phyloP scores from a whole-genome alignment of 2,797 vertebrate genomes.

The Staurois parvus region DNA sequence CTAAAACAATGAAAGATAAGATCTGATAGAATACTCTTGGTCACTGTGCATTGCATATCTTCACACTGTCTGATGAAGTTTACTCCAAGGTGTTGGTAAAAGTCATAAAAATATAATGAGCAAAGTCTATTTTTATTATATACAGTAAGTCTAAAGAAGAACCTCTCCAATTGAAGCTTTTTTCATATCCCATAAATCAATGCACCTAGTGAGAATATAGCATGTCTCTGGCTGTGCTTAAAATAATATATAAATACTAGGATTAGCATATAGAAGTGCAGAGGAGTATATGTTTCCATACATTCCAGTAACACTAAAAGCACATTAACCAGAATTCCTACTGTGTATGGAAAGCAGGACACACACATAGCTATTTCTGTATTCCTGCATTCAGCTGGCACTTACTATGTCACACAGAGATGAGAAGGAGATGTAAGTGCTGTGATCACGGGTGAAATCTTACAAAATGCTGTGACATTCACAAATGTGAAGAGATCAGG shows the following conservation, averaged over 20 bases:
- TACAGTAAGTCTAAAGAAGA: no score
- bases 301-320: background rate
- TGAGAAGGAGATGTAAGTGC: slow-evolving; percentile 6
- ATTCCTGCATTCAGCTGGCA: background rate
- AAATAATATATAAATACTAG: background rate
- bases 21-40: no score
- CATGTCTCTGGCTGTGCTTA: background rate
- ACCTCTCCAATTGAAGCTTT: no score
- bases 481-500: slow-evolving; percentile 28
- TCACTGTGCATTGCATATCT: no score
- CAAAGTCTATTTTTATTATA: background rate
- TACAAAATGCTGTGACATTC: slow-evolving; percentile 38
- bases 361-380: background rate
- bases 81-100: no score
- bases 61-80: no score
- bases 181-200: background rate
- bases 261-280: background rate
- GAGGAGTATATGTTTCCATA: background rate
- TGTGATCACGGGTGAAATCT: slow-evolving; percentile 25
- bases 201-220: background rate
- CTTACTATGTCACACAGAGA: background rate
- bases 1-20: no score
- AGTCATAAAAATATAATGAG: no score
- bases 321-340: background rate
- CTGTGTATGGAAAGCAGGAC: background rate